Evolutionary conservation across 1,140 invertebrate genomes (phyloP), one percentile per base, ranked within the genome.

Genomic region (Drosophila takahashii): DNA sequence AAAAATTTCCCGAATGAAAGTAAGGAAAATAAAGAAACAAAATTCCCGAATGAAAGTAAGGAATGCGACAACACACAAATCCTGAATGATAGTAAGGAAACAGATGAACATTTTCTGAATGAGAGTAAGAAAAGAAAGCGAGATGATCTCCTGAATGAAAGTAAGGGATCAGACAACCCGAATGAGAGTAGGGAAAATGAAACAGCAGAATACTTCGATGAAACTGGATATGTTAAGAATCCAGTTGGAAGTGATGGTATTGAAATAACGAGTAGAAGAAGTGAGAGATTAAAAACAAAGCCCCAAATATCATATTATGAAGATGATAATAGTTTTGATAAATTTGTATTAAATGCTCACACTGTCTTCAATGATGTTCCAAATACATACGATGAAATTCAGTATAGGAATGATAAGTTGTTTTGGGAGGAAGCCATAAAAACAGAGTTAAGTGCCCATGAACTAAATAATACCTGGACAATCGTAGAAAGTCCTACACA

Each of bases 51-150:
- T 27, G 27, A 27, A 6, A 27, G 44, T 59, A 47, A 59, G 42
- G 32, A 59, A 37, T 16, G 15, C 13, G 18, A 59, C 11, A 37
- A 59, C 3, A 52, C 50, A 22, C 1, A 5, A 18, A 18, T 47
- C 22, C 44, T 7, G 27, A 27, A 7, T 27, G 27, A 27, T 29
- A 36, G 22, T 56, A 56, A 56, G 53, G 53, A 41, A 56, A 29
- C 9, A 1, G 5, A 41, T 29, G 6, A 16, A 41, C 0, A 48
- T 39, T 48, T 59, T 16, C 41, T 13, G 44, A 59, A 48, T 59
- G 29, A 59, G 8, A 59, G 44, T 59, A 59, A 18, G 57, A 27
- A 36, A 48, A 59, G 8, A 15, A 37, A 48, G 5, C 22, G 22
- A 22, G n/a, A 27, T 6, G 4, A 27, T 27, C 6, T 27, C 6